phyloP scores from a whole-genome alignment of 2,888 invertebrate genomes.

The Tinea pellionella region DNA sequence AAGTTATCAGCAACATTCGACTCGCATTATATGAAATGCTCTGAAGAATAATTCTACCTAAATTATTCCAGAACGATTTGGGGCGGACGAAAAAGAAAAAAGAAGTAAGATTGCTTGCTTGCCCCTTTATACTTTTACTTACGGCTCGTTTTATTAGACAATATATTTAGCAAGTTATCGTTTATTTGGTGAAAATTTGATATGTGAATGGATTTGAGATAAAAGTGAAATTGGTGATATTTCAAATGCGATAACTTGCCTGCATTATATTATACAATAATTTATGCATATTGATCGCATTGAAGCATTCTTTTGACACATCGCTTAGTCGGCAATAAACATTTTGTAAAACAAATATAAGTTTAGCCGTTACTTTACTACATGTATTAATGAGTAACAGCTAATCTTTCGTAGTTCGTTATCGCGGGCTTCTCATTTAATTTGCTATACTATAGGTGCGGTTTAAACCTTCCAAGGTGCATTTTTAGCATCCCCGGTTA shows the following conservation, averaged over 20 bases:
- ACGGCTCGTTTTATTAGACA: constrained; percentile 66
- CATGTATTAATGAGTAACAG: constrained; percentile 31
- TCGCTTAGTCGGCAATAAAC: constrained; percentile 51
- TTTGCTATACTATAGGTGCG: constrained; percentile 29
- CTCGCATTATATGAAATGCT: background rate
- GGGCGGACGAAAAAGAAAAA: constrained; percentile 98
- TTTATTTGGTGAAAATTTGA: constrained; percentile 19
- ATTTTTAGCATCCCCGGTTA: background rate
- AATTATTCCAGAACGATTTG: constrained; percentile 86
- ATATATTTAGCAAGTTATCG: constrained; percentile 61
- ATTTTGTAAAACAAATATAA: constrained; percentile 25
- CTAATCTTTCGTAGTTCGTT: constrained; percentile 44
- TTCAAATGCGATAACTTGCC: constrained; percentile 60
- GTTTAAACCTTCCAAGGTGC: background rate
- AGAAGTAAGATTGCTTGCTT: constrained; percentile 90
- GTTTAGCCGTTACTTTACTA: constrained; percentile 44
- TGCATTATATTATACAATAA: constrained; percentile 50
- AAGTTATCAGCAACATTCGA: background rate
- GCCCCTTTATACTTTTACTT: constrained; percentile 64
- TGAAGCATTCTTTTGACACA: constrained; percentile 54
- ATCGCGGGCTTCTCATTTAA: constrained; percentile 53
- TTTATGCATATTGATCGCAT: constrained; percentile 56
- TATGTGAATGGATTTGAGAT: background rate
- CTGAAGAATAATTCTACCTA: constrained; percentile 18
- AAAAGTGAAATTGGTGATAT: background rate